A percentile compares a stretch with the other conserved stretches of the same genome.
These are phyloP conservation scores for Pocillopora meandrina DNA, from an alignment of 92 coral and sea anemone species.

Conservation along the genomic window DNA sequence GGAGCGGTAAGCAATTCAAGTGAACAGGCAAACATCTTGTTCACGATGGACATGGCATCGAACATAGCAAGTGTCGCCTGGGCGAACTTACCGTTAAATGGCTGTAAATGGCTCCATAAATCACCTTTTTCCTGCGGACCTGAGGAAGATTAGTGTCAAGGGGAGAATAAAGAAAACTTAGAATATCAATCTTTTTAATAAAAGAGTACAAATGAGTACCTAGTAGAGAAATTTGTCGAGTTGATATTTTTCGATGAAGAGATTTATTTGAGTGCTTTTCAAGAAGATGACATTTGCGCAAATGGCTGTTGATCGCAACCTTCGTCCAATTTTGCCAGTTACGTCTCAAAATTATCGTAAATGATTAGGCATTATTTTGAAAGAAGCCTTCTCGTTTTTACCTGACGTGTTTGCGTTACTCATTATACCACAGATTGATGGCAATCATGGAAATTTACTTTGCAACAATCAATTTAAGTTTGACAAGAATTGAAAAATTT, in stretches of 20 bases:
- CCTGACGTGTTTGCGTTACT: conserved; percentile 14
- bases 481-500: neutral
- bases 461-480: neutral
- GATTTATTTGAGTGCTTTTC: neutral
- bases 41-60: too few relatives aligned
- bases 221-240: neutral
- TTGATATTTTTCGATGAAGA: too few relatives aligned
- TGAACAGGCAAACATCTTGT: too few relatives aligned
- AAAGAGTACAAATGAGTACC: neutral
- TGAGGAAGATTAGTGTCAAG: neutral
- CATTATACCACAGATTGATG: conserved; percentile 17
- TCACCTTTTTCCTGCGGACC: too few relatives aligned
- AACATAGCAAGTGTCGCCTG: too few relatives aligned
- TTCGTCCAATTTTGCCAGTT: conserved; percentile 5
- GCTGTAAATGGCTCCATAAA: too few relatives aligned
- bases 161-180: neutral
- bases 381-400: conserved; percentile 6
- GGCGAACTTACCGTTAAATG: too few relatives aligned
- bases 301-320: neutral
- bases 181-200: too few relatives aligned
- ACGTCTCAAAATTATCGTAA: neutral
- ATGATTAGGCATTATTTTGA: neutral
- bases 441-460: conserved; percentile 3
- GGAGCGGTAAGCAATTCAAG: too few relatives aligned
- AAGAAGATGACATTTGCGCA: neutral